These are phyloP conservation scores for Recurvirostra avosetta DNA, from an alignment of 2,113 vertebrate species.

Conservation along the genomic window DNA sequence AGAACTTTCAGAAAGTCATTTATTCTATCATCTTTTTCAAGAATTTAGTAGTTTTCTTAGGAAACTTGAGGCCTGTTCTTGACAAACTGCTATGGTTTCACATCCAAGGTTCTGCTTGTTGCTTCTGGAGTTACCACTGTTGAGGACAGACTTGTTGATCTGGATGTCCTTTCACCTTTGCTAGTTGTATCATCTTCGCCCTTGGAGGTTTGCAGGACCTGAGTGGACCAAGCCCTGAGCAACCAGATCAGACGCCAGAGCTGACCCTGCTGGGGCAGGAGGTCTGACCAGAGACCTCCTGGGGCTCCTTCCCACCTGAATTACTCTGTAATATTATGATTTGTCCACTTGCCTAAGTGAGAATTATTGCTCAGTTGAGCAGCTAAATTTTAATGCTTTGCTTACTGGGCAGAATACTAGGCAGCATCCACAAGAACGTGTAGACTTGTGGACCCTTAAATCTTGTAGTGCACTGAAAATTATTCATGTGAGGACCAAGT, in stretches of 20 bases:
- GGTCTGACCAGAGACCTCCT: not conserved
- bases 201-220: not conserved
- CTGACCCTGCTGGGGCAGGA: not conserved
- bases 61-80: not conserved
- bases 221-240: not conserved
- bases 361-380: not conserved
- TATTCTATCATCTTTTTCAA: not conserved
- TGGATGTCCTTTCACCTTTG: not conserved
- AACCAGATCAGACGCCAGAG: not conserved
- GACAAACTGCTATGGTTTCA: not conserved
- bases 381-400: not conserved
- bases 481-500: not conserved
- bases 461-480: not conserved
- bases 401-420: not conserved
- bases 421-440: not conserved
- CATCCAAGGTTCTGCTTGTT: not conserved
- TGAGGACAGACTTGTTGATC: not conserved
- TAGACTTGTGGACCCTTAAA: not conserved
- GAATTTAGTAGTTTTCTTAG: not conserved
- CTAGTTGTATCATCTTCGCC: accelerated
- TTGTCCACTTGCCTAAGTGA: not conserved
- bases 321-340: not conserved
- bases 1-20: not conserved
- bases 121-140: not conserved
- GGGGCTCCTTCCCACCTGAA: not conserved